Percentiles rank a stretch among this genome's conserved stretches.
Evolutionary conservation across 2,888 invertebrate genomes (phyloP).

Genomic region (Dicyrtomina minuta): DNA sequence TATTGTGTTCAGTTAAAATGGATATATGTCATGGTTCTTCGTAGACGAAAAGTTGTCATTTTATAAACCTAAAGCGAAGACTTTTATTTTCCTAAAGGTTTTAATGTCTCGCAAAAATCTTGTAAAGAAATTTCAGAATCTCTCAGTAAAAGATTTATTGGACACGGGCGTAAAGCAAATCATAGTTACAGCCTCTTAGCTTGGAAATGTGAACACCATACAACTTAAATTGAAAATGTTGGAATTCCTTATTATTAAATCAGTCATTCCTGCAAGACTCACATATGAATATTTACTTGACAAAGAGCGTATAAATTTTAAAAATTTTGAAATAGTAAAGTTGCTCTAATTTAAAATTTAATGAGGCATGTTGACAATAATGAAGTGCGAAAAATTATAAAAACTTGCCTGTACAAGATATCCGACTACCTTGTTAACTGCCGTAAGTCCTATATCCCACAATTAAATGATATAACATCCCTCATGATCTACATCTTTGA

Average conservation of each 20-base stretch:
- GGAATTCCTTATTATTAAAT: slow-evolving; percentile 72
- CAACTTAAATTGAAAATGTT: slow-evolving; percentile 73
- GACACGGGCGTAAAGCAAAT: slow-evolving; percentile 75
- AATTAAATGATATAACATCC: slow-evolving; percentile 75
- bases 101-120: too few relatives aligned
- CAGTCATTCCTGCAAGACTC: slow-evolving; percentile 69
- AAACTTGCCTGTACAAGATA: slow-evolving; percentile 86
- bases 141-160: slow-evolving; percentile 68
- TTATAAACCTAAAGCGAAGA: too few relatives aligned
- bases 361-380: slow-evolving; percentile 94
- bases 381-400: slow-evolving; percentile 89
- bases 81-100: too few relatives aligned
- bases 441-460: slow-evolving; percentile 77
- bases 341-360: slow-evolving; percentile 77
- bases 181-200: slow-evolving; percentile 69
- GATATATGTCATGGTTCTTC: too few relatives aligned
- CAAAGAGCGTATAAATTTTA: slow-evolving; percentile 76
- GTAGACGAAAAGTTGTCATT: too few relatives aligned
- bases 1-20: too few relatives aligned
- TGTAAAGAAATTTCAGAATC: slow-evolving; percentile 66
- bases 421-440: slow-evolving; percentile 75
- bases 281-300: slow-evolving; percentile 83
- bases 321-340: slow-evolving; percentile 89
- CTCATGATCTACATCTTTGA: slow-evolving; percentile 88
- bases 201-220: slow-evolving; percentile 73